phyloP scores from a whole-genome alignment of 2,113 vertebrate species.

The Aepyceros melampus region DNA sequence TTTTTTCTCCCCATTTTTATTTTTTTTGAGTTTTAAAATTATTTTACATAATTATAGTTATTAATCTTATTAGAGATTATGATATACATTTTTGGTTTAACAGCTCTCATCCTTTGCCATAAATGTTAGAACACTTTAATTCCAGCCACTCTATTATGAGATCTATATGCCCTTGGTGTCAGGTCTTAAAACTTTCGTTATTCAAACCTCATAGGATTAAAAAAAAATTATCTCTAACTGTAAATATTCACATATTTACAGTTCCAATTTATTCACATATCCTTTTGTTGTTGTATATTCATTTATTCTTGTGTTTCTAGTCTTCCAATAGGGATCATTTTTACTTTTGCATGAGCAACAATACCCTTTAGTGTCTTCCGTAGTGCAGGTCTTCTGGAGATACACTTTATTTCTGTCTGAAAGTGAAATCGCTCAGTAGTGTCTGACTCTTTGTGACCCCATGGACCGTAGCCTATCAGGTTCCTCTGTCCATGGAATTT shows the following conservation, averaged over 20 bases:
- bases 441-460: no score
- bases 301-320: background rate
- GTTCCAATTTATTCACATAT: background rate
- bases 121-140: background rate
- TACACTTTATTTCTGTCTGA: background rate
- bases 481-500: no score
- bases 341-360: background rate
- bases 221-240: background rate
- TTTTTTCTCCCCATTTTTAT: background rate
- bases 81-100: background rate
- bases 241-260: background rate
- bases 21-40: background rate
- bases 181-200: background rate
- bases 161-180: background rate
- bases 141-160: background rate
- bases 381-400: background rate
- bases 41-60: background rate
- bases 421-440: no score
- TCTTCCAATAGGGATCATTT: background rate
- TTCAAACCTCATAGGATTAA: background rate
- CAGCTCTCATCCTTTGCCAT: background rate
- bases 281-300: background rate
- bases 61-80: background rate
- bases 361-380: background rate
- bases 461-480: no score